Percentiles rank a stretch among this genome's conserved stretches.
Evolutionary conservation across 2,797 vertebrate genomes (phyloP).

Genomic region (Staurois parvus): DNA sequence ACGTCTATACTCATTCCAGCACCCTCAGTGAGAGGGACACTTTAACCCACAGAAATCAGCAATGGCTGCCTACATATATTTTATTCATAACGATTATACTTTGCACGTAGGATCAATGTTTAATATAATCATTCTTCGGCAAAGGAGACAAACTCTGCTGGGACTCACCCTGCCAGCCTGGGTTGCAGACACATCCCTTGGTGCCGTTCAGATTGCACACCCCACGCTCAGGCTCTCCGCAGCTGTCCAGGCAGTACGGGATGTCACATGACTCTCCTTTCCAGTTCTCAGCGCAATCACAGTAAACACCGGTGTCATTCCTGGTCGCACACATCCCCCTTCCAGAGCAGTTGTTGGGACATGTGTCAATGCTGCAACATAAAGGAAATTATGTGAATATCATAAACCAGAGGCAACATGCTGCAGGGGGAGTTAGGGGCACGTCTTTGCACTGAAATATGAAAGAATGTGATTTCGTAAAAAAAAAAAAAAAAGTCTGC

Average conservation of each 20-base stretch:
- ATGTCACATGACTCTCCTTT: conserved; percentile 93
- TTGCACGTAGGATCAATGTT: too few species aligned
- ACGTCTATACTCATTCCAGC: too few species aligned
- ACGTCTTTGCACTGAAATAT: too few species aligned
- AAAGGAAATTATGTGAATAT: neutral
- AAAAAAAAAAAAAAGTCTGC: too few species aligned
- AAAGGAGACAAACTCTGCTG: neutral
- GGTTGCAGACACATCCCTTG: conserved; percentile 80
- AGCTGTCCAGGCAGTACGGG: conserved; percentile 83
- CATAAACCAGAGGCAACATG: too few species aligned
- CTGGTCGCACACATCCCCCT: conserved; percentile 82
- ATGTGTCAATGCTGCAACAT: conserved; percentile 83
- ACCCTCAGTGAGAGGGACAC: too few species aligned
- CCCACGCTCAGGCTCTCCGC: conserved; percentile 83
- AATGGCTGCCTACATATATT: too few species aligned
- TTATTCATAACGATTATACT: too few species aligned
- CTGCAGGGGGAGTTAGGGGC: too few species aligned
- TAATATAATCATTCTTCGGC: neutral
- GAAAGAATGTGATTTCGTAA: too few species aligned
- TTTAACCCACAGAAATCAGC: too few species aligned
- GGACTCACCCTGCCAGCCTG: conserved; percentile 90
- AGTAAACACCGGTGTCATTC: conserved; percentile 78
- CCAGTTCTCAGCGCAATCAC: conserved; percentile 86
- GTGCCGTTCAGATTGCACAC: conserved; percentile 73
- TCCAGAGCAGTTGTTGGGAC: conserved; percentile 93